Base-by-base conservation (phyloP, 92 coral and sea anemone species). In the Virgularia gustaviana region DNA sequence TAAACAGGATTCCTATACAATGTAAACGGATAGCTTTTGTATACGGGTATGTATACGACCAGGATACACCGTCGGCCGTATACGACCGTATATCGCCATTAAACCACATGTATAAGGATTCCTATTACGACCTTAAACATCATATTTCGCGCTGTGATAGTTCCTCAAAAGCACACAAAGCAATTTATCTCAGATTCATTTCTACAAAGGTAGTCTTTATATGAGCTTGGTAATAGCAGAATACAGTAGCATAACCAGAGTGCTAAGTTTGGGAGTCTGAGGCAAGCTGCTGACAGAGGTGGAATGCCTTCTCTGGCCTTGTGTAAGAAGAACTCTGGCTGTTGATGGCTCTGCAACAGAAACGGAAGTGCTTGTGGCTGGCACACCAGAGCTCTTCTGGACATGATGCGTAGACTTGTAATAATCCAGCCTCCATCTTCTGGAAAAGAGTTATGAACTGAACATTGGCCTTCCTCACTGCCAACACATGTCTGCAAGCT, bases 101-200 rank as follows among this genome's bases (percentile, higher is more conserved):
- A 60, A 30, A 60, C 67, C 33, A 60, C 38, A 6, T 30, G 39
- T 60, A 60, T 60, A 2, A 60, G 67, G 67, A 23, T 23, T 60
- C 67, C 4, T 60, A 19, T 15, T 60, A 60, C 67, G 18, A 27
- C 67, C 67, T 60, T 60, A 60, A 6, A 60, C 67, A 29, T 27
- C 29, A 6, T 15, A 23, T 60, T 60, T 60, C 67, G 19, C 33
- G 67, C 67, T 27, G 67, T 60, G 70, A 23, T 20, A 10, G 16
- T 19, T 58, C 36, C 20, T n/a, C 27, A 15, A 35, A 28, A 58
- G 7, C 65, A 7, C 45, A 7, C 15, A 7, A 39, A 39, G 45
- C 45, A 39, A 39, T 8, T 7, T 15, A 39, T 39, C 15, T 39
- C 15, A 8, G 8, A 7, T 39, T 15, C 45, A 15, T 39, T 39